phyloP scores from a whole-genome alignment of 1,140 invertebrate genomes.

The Drosophila azteca region DNA sequence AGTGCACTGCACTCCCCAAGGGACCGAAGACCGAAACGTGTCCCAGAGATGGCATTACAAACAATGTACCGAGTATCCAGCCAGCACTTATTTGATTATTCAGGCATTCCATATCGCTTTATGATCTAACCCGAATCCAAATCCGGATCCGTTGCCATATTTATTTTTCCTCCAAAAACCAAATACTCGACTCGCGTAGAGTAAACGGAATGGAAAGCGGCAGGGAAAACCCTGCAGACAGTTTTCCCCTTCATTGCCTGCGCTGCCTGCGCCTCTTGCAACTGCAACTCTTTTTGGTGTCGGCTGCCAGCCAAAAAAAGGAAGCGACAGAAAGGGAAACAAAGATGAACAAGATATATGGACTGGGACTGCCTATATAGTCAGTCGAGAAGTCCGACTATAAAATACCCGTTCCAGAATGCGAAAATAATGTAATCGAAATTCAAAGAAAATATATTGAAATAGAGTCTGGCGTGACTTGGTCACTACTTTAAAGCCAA shows the following conservation, averaged over 20 bases:
- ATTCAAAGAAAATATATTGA: no score
- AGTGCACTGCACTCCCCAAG: no score
- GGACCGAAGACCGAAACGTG: no score
- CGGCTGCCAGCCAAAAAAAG: constrained; percentile 34
- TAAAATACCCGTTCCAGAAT: constrained; percentile 27
- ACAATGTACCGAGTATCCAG: neutral
- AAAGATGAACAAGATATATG: constrained; percentile 37
- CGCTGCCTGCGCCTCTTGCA: constrained; percentile 20
- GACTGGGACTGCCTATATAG: constrained; percentile 10
- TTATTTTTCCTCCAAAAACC: constrained; percentile 38
- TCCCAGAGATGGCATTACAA: no score
- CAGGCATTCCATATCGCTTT: constrained; percentile 19
- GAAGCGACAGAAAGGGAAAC: neutral
- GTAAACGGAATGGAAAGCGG: constrained; percentile 48
- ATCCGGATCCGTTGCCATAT: constrained; percentile 9
- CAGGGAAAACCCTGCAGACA: constrained; percentile 23
- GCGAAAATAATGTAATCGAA: constrained; percentile 14
- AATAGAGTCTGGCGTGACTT: no score
- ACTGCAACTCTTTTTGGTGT: constrained; percentile 19
- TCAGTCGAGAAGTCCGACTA: neutral
- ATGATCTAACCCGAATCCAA: constrained; percentile 16
- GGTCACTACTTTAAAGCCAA: no score
- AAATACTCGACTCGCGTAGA: constrained; percentile 35
- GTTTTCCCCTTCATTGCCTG: constrained; percentile 18
- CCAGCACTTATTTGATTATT: constrained; percentile 5